Percentiles rank a stretch among this genome's conserved stretches.
These are phyloP conservation scores for Megalonaias nervosa DNA, from an alignment of 1,140 invertebrate species.

Conservation along the genomic window DNA sequence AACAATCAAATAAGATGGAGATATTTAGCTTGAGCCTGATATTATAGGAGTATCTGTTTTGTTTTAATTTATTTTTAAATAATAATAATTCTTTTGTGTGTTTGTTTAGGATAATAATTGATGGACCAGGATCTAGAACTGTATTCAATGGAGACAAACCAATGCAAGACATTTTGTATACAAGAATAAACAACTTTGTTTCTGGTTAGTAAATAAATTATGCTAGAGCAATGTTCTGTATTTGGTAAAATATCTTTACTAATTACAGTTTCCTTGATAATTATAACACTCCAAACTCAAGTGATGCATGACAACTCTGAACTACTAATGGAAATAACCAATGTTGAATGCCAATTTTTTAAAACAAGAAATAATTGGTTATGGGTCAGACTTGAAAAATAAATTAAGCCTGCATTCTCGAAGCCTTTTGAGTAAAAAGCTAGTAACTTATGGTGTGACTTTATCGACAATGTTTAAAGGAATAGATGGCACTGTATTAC, in stretches of 20 bases:
- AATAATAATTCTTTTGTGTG: too few species aligned
- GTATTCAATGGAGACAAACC: constrained; percentile 44
- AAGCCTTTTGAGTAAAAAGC: background rate
- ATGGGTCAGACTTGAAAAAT: background rate
- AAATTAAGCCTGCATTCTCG: background rate
- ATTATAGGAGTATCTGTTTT: too few species aligned
- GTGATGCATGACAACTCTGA: too few species aligned
- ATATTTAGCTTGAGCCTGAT: too few species aligned
- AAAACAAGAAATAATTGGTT: background rate
- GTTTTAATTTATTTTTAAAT: too few species aligned
- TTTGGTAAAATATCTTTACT: background rate
- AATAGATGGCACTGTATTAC: too few species aligned
- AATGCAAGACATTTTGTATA: constrained; percentile 33
- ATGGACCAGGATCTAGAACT: constrained; percentile 42
- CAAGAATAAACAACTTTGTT: constrained; percentile 36
- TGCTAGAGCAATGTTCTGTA: constrained; percentile 10
- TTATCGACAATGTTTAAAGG: too few species aligned
- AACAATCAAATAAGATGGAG: too few species aligned
- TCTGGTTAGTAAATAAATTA: constrained; percentile 24
- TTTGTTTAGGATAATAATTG: constrained; percentile 21
- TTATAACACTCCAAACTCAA: too few species aligned
- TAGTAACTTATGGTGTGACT: background rate
- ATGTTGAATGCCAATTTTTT: too few species aligned
- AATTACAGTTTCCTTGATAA: too few species aligned
- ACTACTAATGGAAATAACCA: background rate